These are phyloP conservation scores for Malurus leucopterus DNA, from an alignment of 2,797 vertebrate genomes.

Conservation along the genomic window DNA sequence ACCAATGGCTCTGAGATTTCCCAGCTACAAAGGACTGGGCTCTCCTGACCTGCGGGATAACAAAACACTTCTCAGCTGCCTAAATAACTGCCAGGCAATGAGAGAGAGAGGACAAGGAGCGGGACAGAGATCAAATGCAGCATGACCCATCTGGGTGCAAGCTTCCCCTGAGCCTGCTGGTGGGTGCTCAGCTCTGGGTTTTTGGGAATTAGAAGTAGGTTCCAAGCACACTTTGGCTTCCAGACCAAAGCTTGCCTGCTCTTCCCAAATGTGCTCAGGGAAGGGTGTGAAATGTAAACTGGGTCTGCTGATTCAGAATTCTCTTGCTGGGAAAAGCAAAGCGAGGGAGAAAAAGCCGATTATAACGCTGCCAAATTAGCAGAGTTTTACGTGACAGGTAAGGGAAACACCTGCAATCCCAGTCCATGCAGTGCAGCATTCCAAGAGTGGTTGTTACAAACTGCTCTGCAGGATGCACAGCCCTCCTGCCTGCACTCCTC, in stretches of 20 bases:
- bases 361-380: neutral
- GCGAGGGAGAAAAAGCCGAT: rapidly evolving
- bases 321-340: neutral
- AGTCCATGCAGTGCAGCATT: neutral
- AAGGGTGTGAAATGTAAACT: neutral
- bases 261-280: neutral
- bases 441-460: neutral
- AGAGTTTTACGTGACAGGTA: neutral
- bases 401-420: neutral
- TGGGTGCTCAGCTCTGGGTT: neutral
- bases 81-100: neutral
- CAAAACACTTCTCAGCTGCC: neutral
- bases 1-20: constrained; percentile 24
- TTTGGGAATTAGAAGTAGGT: neutral
- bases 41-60: neutral
- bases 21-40: neutral
- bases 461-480: neutral
- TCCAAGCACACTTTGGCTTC: neutral
- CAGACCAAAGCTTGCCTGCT: neutral
- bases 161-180: neutral
- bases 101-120: neutral
- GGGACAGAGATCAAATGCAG: rapidly evolving
- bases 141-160: rapidly evolving
- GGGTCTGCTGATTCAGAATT: neutral
- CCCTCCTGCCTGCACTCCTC: neutral